A percentile compares a stretch with the other conserved stretches of the same genome.
Evolutionary conservation across 2,888 invertebrate genomes (phyloP).

Genomic region (Drosophila borealis): DNA sequence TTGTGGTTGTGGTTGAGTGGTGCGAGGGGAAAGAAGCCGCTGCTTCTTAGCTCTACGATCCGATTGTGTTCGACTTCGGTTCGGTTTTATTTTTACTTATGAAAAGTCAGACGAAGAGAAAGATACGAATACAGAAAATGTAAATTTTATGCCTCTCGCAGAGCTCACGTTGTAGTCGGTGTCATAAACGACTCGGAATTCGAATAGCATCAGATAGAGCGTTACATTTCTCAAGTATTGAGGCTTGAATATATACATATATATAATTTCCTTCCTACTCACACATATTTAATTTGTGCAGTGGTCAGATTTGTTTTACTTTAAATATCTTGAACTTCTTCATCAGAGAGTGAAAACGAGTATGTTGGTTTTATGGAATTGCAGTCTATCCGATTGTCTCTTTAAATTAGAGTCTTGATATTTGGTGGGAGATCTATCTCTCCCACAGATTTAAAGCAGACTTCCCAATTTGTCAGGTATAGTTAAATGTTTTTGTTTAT

Average conservation of each 20-base stretch:
- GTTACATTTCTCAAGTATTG: slow-evolving; percentile 19
- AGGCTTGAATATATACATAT: neutral
- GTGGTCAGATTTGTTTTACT: too few species aligned
- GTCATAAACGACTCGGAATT: slow-evolving; percentile 35
- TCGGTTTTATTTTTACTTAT: slow-evolving; percentile 41
- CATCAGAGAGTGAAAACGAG: too few species aligned
- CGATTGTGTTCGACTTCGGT: slow-evolving; percentile 25
- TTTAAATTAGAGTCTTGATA: too few species aligned
- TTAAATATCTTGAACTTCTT: too few species aligned
- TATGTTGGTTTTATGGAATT: too few species aligned
- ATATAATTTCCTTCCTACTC: too few species aligned
- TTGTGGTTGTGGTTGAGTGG: slow-evolving; percentile 4
- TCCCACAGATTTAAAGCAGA: too few species aligned
- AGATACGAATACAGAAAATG: slow-evolving; percentile 35
- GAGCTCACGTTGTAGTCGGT: slow-evolving; percentile 29
- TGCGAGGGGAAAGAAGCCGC: slow-evolving; percentile 33
- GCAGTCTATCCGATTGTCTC: too few species aligned
- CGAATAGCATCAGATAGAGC: slow-evolving; percentile 20
- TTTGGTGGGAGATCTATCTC: too few species aligned
- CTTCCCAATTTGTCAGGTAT: too few species aligned
- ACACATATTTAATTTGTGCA: too few species aligned
- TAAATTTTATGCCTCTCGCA: slow-evolving; percentile 61
- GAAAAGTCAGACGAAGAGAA: slow-evolving; percentile 32
- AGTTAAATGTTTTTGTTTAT: too few species aligned
- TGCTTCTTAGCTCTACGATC: slow-evolving; percentile 30